Evolutionary conservation across 1,140 invertebrate species (phyloP).

Genomic region (Potamilus streckersoni): DNA sequence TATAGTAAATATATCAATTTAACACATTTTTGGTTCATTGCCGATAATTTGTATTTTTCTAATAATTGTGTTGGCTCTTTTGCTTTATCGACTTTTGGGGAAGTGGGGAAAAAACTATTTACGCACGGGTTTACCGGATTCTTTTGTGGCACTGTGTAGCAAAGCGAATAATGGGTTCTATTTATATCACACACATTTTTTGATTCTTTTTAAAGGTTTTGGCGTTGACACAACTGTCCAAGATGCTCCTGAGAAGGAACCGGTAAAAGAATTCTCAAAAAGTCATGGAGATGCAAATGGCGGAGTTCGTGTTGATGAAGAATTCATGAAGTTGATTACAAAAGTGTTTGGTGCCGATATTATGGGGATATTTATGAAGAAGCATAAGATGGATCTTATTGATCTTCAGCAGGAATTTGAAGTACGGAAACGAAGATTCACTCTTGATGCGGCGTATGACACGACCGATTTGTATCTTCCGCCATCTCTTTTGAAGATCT

Average conservation of each 20-base stretch:
- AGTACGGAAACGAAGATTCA: conserved; percentile 18
- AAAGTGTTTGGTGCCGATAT: conserved; percentile 19
- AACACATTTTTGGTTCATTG: no score
- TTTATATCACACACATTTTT: no score
- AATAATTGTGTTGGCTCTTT: no score
- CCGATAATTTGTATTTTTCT: no score
- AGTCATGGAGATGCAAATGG: conserved; percentile 16
- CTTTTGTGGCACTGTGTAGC: no score
- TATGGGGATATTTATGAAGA: conserved; percentile 21
- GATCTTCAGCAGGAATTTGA: conserved; percentile 31
- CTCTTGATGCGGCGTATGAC: conserved; percentile 13
- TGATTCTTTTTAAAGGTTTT: conserved; percentile 6
- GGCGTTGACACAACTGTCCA: conserved; percentile 24
- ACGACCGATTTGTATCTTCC: conserved; percentile 13
- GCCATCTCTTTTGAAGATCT: conserved; percentile 16
- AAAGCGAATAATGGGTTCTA: no score
- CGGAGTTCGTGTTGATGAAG: conserved; percentile 13
- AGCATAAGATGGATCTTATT: conserved; percentile 16
- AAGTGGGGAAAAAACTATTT: background rate
- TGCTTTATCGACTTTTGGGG: no score
- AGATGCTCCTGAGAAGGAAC: conserved; percentile 13
- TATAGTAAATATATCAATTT: no score
- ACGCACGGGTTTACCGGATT: background rate
- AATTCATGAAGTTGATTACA: conserved; percentile 22
- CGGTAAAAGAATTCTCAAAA: conserved; percentile 24